phyloP scores from a whole-genome alignment of 1,140 invertebrate genomes.

The Pseudomyrmex dendroicus region DNA sequence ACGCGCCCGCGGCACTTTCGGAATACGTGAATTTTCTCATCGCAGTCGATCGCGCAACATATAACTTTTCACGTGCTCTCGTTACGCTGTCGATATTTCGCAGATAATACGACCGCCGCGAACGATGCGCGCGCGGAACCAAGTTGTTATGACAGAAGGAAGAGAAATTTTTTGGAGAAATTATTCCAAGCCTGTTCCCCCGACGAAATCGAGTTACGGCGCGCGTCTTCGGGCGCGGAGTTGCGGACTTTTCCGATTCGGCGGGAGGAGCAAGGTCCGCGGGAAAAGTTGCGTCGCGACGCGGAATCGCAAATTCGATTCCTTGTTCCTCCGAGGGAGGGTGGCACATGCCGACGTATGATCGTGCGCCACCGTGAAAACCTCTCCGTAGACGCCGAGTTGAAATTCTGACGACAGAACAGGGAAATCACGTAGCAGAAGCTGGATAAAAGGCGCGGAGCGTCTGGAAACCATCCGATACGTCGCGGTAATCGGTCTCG shows the following conservation, averaged over 20 bases:
- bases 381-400: not conserved
- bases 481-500: slow-evolving; percentile 74
- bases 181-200: slow-evolving; percentile 52
- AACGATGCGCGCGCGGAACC: not conserved
- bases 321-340: not conserved
- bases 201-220: slow-evolving; percentile 54
- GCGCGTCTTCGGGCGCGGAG: slow-evolving; percentile 7
- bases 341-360: not conserved
- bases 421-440: slow-evolving; percentile 74
- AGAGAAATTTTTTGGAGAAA: too few relatives aligned
- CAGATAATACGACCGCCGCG: slow-evolving; percentile 20
- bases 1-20: slow-evolving; percentile 23
- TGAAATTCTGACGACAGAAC: slow-evolving; percentile 25
- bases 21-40: slow-evolving; percentile 38
- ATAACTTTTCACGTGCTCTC: slow-evolving; percentile 38
- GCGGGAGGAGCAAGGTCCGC: not conserved
- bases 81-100: slow-evolving; percentile 51
- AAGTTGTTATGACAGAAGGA: too few relatives aligned
- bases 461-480: slow-evolving; percentile 70
- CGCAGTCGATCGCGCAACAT: slow-evolving; percentile 31
- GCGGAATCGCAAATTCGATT: slow-evolving; percentile 39
- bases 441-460: slow-evolving; percentile 52
- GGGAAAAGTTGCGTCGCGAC: slow-evolving; percentile 40
- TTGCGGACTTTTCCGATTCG: slow-evolving; percentile 6
- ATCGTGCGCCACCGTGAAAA: slow-evolving; percentile 31